Evolutionary conservation across 23 tunicate species (phyloP), one percentile per base, ranked within the genome.

Genomic region (Botrylloides violaceus): DNA sequence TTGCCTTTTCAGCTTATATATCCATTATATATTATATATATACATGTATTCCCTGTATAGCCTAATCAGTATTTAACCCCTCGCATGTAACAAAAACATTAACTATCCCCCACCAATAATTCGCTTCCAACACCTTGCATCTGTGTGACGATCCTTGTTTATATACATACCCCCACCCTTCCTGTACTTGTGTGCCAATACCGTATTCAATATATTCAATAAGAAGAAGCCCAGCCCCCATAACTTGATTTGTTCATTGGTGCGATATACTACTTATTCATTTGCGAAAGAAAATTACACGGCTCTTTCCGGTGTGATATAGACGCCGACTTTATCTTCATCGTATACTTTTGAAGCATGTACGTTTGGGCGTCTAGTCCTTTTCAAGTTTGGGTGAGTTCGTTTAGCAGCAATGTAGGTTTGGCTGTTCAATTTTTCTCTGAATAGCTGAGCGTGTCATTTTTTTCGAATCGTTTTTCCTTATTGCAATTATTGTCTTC

Each of bases 281-380:
- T n/a, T n/a, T n/a, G n/a, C n/a, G n/a, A n/a, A n/a, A n/a, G n/a
- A n/a, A n/a, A n/a, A n/a, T n/a, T n/a, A n/a, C n/a, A n/a, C 53
- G 53, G 15, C 15, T 43, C 12, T 43, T 43, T 43, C 53, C 53
- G 53, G 53, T 43, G 53, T 43, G 12, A 43, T 15, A 15, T 7
- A 9, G 9, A 43, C 12, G 12, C 12, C 53, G 12, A 15, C 53
- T 43, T 43, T 43, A 7, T 15, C 53, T 7, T 43, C 53, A 9
- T 15, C 53, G 53, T 43, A 7, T 43, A 43, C 9, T 63, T 63
- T 28, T 33, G n/a, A 63, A 68, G 43, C 50, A 85, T 85, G 93
- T 85, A 85, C 66, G 76, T 79, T 59, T 85, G 85, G 85, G 84
- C 93, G 49, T 72, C 84, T 38, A 85, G 79, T 65, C 93, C 93